These are phyloP conservation scores for Phrynocephalus forsythii DNA, from an alignment of 2,797 vertebrate species.

Conservation along the genomic window DNA sequence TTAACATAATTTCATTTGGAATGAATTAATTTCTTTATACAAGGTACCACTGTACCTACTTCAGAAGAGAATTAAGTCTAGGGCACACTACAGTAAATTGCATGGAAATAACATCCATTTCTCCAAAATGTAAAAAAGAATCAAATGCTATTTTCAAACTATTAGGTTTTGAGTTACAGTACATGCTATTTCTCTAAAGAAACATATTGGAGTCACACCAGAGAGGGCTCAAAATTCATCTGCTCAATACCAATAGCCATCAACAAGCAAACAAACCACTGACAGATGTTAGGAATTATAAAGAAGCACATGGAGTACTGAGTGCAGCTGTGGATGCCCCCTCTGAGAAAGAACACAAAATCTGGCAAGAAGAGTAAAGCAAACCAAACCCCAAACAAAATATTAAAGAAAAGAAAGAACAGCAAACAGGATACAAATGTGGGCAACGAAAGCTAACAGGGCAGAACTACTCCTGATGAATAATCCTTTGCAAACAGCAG, in stretches of 20 bases:
- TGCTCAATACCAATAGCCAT: neutral
- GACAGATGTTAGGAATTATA: neutral
- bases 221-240: neutral
- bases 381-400: neutral
- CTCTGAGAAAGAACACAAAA: constrained; percentile 6
- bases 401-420: neutral
- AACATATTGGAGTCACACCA: neutral
- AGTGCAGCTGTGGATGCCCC: neutral
- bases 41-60: no score
- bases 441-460: neutral
- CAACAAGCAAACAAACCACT: neutral
- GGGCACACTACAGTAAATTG: neutral
- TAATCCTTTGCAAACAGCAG: constrained; percentile 59
- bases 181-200: neutral
- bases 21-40: no score
- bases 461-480: accelerated
- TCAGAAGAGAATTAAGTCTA: neutral
- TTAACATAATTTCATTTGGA: no score
- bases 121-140: neutral
- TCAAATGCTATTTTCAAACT: neutral
- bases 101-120: neutral
- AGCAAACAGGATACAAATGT: neutral
- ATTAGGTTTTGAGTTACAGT: neutral
- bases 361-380: neutral
- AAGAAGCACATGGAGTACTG: neutral